Conservation (phyloP, 1,140 invertebrate species). For the Drosophila asahinai region DNA sequence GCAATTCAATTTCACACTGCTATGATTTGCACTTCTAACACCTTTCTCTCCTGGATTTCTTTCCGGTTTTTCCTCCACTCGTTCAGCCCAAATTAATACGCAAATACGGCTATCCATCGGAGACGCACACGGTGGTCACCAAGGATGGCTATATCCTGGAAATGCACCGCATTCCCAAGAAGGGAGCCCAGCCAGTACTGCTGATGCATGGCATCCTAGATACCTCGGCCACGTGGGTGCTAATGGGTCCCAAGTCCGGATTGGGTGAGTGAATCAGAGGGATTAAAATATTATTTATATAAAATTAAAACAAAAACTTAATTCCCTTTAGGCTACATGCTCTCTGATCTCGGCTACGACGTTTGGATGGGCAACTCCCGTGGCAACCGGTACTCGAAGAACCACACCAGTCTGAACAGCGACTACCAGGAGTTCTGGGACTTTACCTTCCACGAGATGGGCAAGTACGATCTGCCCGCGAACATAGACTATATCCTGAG, state of each 20-base stretch:
- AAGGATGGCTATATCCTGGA: slow-evolving; percentile 87
- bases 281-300: too few relatives aligned
- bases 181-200: slow-evolving; percentile 84
- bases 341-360: slow-evolving; percentile 88
- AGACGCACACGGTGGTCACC: slow-evolving; percentile 86
- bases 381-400: slow-evolving; percentile 89
- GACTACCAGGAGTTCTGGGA: slow-evolving; percentile 90
- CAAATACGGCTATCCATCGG: slow-evolving; percentile 87
- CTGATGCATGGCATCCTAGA: slow-evolving; percentile 91
- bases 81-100: slow-evolving; percentile 84
- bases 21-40: slow-evolving; percentile 66
- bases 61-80: slow-evolving; percentile 18
- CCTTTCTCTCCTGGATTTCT: slow-evolving; percentile 26
- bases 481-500: slow-evolving; percentile 90
- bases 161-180: slow-evolving; percentile 86
- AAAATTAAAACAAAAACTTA: too few relatives aligned
- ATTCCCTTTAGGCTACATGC: slow-evolving; percentile 84
- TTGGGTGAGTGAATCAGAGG: slow-evolving; percentile 79
- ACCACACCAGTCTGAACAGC: slow-evolving; percentile 86
- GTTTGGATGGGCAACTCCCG: slow-evolving; percentile 91
- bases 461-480: slow-evolving; percentile 90
- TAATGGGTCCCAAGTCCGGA: slow-evolving; percentile 89
- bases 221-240: slow-evolving; percentile 90
- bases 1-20: slow-evolving; percentile 76
- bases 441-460: slow-evolving; percentile 93